Conservation (phyloP, 2,797 vertebrate species). For the Manis crassicaudata region DNA sequence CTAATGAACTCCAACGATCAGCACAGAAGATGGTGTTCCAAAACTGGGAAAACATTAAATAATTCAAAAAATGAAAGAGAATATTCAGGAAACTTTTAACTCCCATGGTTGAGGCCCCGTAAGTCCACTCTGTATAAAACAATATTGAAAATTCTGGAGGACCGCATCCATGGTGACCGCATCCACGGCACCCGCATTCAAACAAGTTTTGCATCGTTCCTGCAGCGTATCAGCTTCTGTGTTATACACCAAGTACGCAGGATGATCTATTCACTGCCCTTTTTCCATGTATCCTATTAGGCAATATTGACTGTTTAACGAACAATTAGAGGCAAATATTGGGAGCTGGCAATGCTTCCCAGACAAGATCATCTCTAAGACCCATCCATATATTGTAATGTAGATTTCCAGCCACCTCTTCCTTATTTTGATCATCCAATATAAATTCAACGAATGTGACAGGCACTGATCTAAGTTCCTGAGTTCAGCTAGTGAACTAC, state of each 20-base stretch:
- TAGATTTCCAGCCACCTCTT: background rate
- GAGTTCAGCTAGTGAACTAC: background rate
- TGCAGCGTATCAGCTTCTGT: background rate
- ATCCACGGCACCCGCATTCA: background rate
- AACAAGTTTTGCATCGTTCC: background rate
- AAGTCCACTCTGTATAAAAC: background rate
- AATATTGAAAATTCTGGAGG: background rate
- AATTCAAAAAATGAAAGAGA: background rate
- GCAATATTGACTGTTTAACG: background rate
- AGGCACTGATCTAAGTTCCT: background rate
- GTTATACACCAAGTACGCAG: background rate
- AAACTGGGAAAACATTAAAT: background rate
- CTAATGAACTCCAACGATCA: background rate
- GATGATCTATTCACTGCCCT: background rate
- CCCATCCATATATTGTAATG: background rate
- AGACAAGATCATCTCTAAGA: background rate
- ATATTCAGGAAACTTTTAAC: background rate
- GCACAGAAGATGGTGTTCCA: background rate
- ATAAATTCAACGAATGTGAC: background rate
- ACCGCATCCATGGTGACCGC: too few species aligned
- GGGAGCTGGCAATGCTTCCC: background rate
- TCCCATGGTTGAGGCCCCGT: background rate
- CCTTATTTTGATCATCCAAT: slow-evolving; percentile 44
- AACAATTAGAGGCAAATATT: background rate
- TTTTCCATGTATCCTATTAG: background rate